phyloP scores from a whole-genome alignment of 2,888 invertebrate species.

The Coenonympha arcania region DNA sequence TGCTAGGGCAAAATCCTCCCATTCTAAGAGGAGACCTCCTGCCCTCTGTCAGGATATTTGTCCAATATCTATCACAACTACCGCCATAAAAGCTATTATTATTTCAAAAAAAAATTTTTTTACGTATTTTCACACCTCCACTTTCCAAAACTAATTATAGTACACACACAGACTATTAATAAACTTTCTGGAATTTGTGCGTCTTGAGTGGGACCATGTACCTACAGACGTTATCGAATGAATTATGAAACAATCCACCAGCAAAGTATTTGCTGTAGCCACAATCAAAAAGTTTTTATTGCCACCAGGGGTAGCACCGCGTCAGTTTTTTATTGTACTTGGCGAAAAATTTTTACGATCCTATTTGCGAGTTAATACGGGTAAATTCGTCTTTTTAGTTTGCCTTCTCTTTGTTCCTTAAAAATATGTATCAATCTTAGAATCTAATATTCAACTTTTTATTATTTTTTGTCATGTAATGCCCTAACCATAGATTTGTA shows the following conservation, averaged over 20 bases:
- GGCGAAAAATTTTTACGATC: constrained; percentile 17
- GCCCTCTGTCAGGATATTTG: too few species aligned
- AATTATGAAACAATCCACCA: constrained; percentile 27
- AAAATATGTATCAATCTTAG: neutral
- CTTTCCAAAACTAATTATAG: neutral
- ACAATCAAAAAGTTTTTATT: constrained; percentile 21
- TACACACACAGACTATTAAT: constrained; percentile 8
- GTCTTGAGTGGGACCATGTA: constrained; percentile 8
- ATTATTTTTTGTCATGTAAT: neutral
- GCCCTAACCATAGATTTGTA: neutral
- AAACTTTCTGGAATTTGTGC: constrained; percentile 12
- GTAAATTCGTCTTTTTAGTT: constrained; percentile 7
- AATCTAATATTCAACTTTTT: neutral
- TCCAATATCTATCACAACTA: too few species aligned
- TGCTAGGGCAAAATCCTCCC: too few species aligned
- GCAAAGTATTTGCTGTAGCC: constrained; percentile 19
- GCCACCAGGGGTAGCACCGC: constrained; percentile 18
- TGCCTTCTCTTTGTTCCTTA: neutral
- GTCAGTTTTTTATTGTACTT: constrained; percentile 23
- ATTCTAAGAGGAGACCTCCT: too few species aligned
- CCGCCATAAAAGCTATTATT: too few species aligned
- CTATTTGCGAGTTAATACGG: constrained; percentile 18
- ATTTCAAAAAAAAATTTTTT: too few species aligned
- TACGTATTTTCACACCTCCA: too few species aligned
- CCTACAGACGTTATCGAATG: constrained; percentile 23